phyloP scores from a whole-genome alignment of 2,797 vertebrate species.

The Silurus lanzhouensis region DNA sequence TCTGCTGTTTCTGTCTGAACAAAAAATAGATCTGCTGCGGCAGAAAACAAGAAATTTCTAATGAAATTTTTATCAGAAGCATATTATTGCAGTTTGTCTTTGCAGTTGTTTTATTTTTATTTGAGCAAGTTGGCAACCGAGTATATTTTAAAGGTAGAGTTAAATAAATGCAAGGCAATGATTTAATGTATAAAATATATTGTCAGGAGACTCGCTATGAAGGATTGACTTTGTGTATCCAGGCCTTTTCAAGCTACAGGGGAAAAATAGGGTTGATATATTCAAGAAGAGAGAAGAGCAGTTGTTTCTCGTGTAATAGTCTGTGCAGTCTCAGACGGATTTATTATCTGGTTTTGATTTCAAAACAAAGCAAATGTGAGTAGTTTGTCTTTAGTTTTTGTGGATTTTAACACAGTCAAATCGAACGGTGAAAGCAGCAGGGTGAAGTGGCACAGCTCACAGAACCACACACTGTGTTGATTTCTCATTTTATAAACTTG shows the following conservation, averaged over 20 bases:
- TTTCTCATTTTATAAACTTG: neutral
- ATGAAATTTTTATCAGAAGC: constrained; percentile 17
- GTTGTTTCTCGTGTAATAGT: constrained; percentile 8
- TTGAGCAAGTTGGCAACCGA: neutral
- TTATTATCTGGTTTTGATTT: neutral
- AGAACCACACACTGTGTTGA: constrained; percentile 6
- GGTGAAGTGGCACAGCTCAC: constrained; percentile 4
- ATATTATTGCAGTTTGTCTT: constrained; percentile 27
- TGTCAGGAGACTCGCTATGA: neutral
- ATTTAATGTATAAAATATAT: neutral
- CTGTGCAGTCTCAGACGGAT: neutral
- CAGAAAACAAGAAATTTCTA: constrained; percentile 1
- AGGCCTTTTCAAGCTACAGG: constrained; percentile 1
- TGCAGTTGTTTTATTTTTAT: constrained; percentile 4
- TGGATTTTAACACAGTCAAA: neutral
- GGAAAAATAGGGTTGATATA: neutral
- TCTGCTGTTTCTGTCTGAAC: neutral
- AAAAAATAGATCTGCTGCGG: constrained; percentile 3
- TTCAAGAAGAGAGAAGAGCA: neutral
- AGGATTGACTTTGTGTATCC: constrained; percentile 13
- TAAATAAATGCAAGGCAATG: neutral
- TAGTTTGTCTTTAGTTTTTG: neutral
- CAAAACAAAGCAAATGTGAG: neutral
- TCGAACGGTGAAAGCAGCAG: neutral
- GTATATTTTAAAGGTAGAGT: constrained; percentile 3